Conservation (phyloP, 2,113 vertebrate species). For the Chaetodon auriga region DNA sequence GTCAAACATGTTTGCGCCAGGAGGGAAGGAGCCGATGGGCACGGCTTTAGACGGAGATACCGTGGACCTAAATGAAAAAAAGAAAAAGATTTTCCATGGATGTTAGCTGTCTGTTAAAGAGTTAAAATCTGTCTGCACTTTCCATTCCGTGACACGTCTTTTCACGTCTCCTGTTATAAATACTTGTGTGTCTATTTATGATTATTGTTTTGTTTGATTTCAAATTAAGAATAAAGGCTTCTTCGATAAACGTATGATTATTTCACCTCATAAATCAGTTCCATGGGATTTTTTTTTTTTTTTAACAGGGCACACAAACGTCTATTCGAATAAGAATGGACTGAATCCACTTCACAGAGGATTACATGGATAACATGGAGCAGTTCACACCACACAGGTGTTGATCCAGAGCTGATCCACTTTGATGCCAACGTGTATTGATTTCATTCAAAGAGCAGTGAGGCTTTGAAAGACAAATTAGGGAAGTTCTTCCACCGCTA, state of each 20-base stretch:
- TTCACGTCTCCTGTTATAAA: slow-evolving; percentile 25
- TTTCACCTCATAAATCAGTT: neutral
- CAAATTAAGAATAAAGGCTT: neutral
- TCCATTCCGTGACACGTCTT: neutral
- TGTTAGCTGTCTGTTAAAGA: neutral
- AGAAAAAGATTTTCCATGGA: neutral
- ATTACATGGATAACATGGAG: slow-evolving; percentile 76
- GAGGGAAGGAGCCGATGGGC: slow-evolving; percentile 65
- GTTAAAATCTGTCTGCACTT: slow-evolving; percentile 70
- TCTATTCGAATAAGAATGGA: slow-evolving; percentile 63
- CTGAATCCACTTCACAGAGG: slow-evolving; percentile 67
- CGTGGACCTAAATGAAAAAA: slow-evolving; percentile 77
- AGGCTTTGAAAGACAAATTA: slow-evolving; percentile 73
- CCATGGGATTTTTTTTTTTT: neutral
- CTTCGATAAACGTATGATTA: neutral
- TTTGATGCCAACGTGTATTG: slow-evolving; percentile 78
- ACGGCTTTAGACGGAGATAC: slow-evolving; percentile 74
- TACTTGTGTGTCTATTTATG: slow-evolving; percentile 66
- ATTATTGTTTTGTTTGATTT: slow-evolving; percentile 32
- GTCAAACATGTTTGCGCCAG: slow-evolving; percentile 89
- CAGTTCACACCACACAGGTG: slow-evolving; percentile 70
- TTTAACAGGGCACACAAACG: slow-evolving; percentile 4
- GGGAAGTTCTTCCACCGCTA: slow-evolving; percentile 46
- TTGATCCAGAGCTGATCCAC: slow-evolving; percentile 70
- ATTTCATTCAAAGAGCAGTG: slow-evolving; percentile 54